Evolutionary conservation across 2,113 vertebrate genomes (phyloP), one percentile per base, ranked within the genome.

Genomic region (Zosterops japonicus): DNA sequence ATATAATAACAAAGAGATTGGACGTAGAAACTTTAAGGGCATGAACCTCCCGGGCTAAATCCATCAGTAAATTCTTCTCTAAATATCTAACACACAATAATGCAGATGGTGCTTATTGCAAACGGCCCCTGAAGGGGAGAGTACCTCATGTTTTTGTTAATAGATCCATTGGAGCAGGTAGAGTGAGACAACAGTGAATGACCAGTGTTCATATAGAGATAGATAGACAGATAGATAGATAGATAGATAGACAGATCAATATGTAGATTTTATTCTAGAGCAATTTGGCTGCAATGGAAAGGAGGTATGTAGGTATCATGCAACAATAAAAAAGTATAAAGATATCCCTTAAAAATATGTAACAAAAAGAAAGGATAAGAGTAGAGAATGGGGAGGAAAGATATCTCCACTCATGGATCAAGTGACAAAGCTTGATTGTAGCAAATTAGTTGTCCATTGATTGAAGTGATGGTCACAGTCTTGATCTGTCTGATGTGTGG

Each of bases 401-500:
- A 5, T 28, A 36, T 28, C 16, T 21, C 7, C 15, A 42, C 12
- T 16, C 12, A 42, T 9, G 8, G 33, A 61, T 61, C 27, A 36
- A 36, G 22, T 0, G 7, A 52, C 22, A 59, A 77, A 33, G 35
- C 17, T 14, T 33, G 21, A 68, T 23, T 68, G 13, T 27, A 25
- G 13, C 6, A 46, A 68, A 41, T 60, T n/a, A n/a, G 15, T 7
- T 75, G 16, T 39, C n/a, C 13, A 14, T 35, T n/a, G n/a, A 14
- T 35, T 0, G 0, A 55, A 75, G 17, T 22, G 39, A 11, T 76
- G 29, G 14, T 53, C 0, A 0, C n/a, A 35, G 24, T 41, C n/a
- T n/a, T 59, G 16, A 55, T n/a, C 31, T 61, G 14, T 22, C n/a
- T 47, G 20, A 16, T 52, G 14, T n/a, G 29, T 11, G 11, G 17